phyloP scores from a whole-genome alignment of 1,140 invertebrate genomes.

The Heterodera schachtii region DNA sequence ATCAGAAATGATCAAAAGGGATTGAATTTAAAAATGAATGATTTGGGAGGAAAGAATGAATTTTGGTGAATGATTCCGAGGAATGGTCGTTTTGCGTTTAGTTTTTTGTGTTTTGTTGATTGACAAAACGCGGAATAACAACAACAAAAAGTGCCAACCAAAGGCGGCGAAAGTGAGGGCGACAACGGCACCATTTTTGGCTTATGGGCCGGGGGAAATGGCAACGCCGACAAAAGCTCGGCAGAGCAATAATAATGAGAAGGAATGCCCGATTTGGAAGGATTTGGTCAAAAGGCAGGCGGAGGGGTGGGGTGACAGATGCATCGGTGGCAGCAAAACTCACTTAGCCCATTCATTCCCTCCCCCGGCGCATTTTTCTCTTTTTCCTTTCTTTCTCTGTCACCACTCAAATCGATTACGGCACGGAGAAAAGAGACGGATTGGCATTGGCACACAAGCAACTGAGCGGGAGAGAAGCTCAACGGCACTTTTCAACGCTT shows the following conservation, averaged over 20 bases:
- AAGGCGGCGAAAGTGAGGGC: no score
- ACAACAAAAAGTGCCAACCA: no score
- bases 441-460: neutral
- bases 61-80: neutral
- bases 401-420: neutral
- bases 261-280: neutral
- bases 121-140: no score
- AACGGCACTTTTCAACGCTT: neutral
- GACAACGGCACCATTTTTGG: neutral
- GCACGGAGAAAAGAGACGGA: neutral
- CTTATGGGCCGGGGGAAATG: neutral
- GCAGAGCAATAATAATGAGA: neutral
- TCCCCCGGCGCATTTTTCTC: neutral
- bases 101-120: no score
- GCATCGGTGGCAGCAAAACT: neutral
- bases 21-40: no score
- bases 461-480: neutral
- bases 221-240: neutral
- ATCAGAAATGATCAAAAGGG: no score
- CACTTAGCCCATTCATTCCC: neutral
- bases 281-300: neutral
- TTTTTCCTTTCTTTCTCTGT: neutral
- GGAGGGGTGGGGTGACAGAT: neutral
- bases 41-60: neutral
- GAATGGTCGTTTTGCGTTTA: no score